Base-by-base conservation (phyloP, 2,113 vertebrate species). In the Rhodinocichla rosea region DNA sequence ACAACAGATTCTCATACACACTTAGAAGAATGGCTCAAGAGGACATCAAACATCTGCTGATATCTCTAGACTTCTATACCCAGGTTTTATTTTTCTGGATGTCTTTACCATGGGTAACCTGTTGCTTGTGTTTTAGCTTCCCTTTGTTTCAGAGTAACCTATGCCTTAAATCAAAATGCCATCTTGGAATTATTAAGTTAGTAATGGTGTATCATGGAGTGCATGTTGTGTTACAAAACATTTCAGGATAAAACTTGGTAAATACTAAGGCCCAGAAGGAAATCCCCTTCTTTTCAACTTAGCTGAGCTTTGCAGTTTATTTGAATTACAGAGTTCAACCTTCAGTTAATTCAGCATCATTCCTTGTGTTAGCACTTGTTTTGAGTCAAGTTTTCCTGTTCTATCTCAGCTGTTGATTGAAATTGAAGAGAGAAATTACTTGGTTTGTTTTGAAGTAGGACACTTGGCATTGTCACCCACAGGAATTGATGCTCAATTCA, bases 1-100 rank as follows among this genome's bases (percentile, higher is more conserved):
- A 98, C 62, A 98, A 98, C 44, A 98, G 98, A 97, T 98, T 99
- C 97, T 99, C 98, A 3, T 98, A 98, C 91, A 98, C 98, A 96
- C 97, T 98, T 68, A 98, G 89, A 99, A 99, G 85, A 99, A 98
- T 76, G 98, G 99, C 96, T 98, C 91, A 98, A 92, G 45, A 95
- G 49, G 40, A 76, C 65, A 84, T 77, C 57, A 69, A 26, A 95
- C 91, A 76, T 64, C 59, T 80, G 45, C 79, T 83, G 52, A 15
- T 45, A 45, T 60, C 87, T 94, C 40, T 94, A 92, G 65, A 91
- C 87, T 94, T 97, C 88, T 62, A 55, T 49, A 80, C 69, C 60
- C 85, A 44, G 83, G 63, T 89, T 92, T 96, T 82, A 86, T 94
- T 94, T 96, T 95, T 82, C 70, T 75, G 79, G 73, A 78, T 90